These are phyloP conservation scores for Epizoanthus rinbou DNA, from an alignment of 92 coral and sea anemone genomes.

Conservation along the genomic window DNA sequence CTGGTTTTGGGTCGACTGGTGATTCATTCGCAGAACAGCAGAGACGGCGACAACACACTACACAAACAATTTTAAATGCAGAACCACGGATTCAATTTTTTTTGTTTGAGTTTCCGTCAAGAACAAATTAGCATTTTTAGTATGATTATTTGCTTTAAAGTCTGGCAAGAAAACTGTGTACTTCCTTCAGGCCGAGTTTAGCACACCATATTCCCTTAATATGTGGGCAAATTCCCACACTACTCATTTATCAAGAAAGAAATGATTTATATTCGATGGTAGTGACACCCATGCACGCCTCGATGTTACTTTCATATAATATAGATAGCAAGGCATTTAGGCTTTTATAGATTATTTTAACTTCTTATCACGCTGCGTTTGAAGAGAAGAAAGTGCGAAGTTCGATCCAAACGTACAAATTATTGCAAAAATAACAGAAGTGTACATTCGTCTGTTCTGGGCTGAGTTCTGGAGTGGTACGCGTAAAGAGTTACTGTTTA, in stretches of 20 bases:
- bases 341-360: neutral
- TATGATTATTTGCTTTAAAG: slow-evolving; percentile 31
- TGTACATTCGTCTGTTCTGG: neutral
- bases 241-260: slow-evolving; percentile 20
- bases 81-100: neutral
- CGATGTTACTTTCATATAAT: neutral
- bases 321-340: too few species aligned
- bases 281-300: neutral
- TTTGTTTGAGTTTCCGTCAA: slow-evolving; percentile 45
- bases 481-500: slow-evolving; percentile 23
- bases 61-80: slow-evolving; percentile 37
- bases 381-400: neutral
- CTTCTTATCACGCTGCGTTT: slow-evolving; percentile 1
- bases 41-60: neutral
- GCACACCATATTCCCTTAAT: neutral
- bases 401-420: neutral
- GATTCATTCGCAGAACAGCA: slow-evolving; percentile 5
- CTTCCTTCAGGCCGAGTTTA: neutral
- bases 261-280: neutral
- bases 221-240: neutral
- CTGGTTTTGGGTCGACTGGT: neutral
- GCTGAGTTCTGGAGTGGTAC: neutral
- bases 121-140: slow-evolving; percentile 47
- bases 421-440: neutral
- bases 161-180: slow-evolving; percentile 15